These are phyloP conservation scores for Donacobius atricapilla DNA, from an alignment of 2,113 vertebrate species.

Conservation along the genomic window DNA sequence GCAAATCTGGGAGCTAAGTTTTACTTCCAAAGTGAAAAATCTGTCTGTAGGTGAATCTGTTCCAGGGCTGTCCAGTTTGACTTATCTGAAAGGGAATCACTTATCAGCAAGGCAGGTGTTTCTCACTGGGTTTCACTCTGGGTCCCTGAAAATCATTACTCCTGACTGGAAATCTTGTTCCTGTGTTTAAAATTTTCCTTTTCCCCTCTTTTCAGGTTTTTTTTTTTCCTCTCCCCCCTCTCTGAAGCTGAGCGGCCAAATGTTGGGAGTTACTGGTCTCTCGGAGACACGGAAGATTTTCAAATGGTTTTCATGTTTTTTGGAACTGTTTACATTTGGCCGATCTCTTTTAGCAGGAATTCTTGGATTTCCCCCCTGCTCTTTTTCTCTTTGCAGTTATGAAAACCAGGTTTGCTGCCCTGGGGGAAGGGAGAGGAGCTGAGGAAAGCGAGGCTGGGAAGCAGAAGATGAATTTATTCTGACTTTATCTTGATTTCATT, in stretches of 20 bases:
- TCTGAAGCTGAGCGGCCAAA: slow-evolving; percentile 14
- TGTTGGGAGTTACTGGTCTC: slow-evolving; percentile 22
- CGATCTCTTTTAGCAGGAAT: slow-evolving; percentile 28
- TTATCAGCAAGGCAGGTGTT: slow-evolving; percentile 22
- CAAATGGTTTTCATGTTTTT: slow-evolving; percentile 46
- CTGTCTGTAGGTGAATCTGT: not conserved
- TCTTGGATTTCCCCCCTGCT: not conserved
- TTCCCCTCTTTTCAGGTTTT: not conserved
- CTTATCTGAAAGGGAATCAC: not conserved
- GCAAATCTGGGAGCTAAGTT: not conserved
- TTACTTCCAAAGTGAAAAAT: not conserved
- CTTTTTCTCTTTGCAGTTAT: slow-evolving; percentile 15
- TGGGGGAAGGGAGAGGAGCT: slow-evolving; percentile 15
- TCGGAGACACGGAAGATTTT: slow-evolving; percentile 5
- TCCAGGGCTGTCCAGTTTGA: not conserved
- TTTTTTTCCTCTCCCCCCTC: not conserved
- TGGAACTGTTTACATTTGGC: slow-evolving; percentile 40
- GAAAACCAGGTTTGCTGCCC: slow-evolving; percentile 59
- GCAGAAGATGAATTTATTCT: slow-evolving; percentile 53
- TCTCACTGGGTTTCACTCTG: not conserved
- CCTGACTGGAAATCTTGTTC: not conserved
- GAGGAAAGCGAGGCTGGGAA: not conserved
- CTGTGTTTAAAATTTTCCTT: slow-evolving; percentile 8
- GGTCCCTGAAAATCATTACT: slow-evolving; percentile 46
- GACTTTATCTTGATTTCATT: slow-evolving; percentile 64